Conservation (phyloP, 2,113 vertebrate species). For the Tiliqua scincoides region DNA sequence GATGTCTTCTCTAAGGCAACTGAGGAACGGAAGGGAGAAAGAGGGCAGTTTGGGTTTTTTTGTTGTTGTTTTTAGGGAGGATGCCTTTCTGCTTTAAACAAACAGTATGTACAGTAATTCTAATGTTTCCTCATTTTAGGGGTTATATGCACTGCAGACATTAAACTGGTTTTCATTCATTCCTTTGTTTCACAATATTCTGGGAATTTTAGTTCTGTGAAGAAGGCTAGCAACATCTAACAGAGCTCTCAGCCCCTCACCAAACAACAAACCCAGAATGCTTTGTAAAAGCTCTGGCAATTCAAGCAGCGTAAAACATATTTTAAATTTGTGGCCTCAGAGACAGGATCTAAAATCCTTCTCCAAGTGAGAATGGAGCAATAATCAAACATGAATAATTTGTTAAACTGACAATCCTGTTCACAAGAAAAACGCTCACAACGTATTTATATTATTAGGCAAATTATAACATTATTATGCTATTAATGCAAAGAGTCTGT, state of each 20-base stretch:
- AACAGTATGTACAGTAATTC: background rate
- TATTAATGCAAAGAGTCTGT: background rate
- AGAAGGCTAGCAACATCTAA: background rate
- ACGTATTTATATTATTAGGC: background rate
- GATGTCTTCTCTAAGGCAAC: too few relatives aligned
- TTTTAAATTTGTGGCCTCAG: background rate
- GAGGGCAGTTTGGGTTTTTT: background rate
- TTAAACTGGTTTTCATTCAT: background rate
- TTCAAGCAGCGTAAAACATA: background rate
- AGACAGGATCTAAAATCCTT: background rate
- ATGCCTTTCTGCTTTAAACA: background rate
- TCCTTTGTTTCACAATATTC: background rate
- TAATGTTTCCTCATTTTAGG: background rate
- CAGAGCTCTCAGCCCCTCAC: background rate
- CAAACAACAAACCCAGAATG: background rate
- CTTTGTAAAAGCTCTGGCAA: background rate
- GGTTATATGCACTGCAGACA: background rate
- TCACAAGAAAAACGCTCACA: background rate
- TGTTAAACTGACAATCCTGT: background rate
- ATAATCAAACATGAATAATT: background rate
- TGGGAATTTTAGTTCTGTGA: background rate
- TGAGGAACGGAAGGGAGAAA: background rate
- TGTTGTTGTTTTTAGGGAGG: too few relatives aligned
- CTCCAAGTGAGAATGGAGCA: background rate
- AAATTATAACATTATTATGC: too few relatives aligned